Conservation (phyloP, 2,797 vertebrate species). For the Coregonus suidteri region DNA sequence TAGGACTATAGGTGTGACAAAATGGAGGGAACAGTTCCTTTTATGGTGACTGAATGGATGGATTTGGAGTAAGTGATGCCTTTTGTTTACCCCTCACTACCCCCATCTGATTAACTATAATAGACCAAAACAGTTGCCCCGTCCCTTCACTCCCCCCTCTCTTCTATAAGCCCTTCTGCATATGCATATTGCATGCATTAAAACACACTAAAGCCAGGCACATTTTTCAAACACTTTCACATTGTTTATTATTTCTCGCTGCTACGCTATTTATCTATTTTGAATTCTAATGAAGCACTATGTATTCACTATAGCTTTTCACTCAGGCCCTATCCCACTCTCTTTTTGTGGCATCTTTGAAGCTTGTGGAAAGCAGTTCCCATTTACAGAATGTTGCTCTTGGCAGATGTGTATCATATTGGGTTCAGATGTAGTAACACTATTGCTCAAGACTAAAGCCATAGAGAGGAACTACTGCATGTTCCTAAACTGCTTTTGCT, state of each 20-base stretch:
- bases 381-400: slow-evolving; percentile 29
- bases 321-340: neutral
- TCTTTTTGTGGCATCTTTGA: slow-evolving; percentile 20
- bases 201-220: neutral
- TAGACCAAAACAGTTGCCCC: neutral
- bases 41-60: neutral
- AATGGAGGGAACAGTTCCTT: neutral
- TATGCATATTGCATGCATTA: slow-evolving; percentile 20
- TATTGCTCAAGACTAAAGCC: slow-evolving; percentile 7
- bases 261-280: neutral
- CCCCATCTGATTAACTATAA: neutral
- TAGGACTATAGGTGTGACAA: neutral
- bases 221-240: slow-evolving; percentile 1
- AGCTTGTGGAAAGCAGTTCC: slow-evolving; percentile 25
- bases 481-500: neutral
- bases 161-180: slow-evolving; percentile 5
- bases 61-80: neutral
- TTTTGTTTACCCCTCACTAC: neutral
- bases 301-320: neutral
- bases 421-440: slow-evolving; percentile 22
- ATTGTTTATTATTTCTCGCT: neutral
- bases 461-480: neutral
- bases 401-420: slow-evolving; percentile 22
- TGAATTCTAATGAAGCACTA: slow-evolving; percentile 8
- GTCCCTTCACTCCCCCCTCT: neutral